Conservation (phyloP, 2,888 invertebrate species). For the Sipha maydis region DNA sequence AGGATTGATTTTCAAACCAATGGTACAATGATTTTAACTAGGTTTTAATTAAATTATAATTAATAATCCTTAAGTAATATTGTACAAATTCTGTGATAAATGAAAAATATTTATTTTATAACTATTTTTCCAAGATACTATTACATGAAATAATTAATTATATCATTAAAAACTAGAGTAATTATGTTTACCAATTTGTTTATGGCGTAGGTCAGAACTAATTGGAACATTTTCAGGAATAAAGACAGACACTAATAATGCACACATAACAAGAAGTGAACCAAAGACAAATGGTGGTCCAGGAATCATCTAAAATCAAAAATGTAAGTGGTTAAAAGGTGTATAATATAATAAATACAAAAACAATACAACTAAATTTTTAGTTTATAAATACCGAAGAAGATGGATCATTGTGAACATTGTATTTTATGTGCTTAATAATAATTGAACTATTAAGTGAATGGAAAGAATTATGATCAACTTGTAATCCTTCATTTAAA, state of each 20-base stretch:
- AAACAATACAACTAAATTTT: background rate
- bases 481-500: conserved; percentile 74
- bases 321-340: background rate
- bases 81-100: too few relatives aligned
- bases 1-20: too few relatives aligned
- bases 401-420: conserved; percentile 45
- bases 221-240: conserved; percentile 75
- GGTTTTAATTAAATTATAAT: too few relatives aligned
- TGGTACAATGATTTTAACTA: too few relatives aligned
- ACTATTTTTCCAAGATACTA: too few relatives aligned
- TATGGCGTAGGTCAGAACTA: conserved; percentile 27
- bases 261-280: conserved; percentile 94
- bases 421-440: conserved; percentile 51
- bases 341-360: background rate
- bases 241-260: conserved; percentile 90
- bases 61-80: too few relatives aligned
- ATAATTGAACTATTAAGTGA: conserved; percentile 36
- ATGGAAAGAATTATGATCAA: conserved; percentile 35
- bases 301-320: conserved; percentile 79
- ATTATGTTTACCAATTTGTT: conserved; percentile 49
- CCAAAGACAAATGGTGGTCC: conserved; percentile 99
- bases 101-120: too few relatives aligned
- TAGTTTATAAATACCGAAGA: conserved; percentile 43
- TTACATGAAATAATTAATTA: too few relatives aligned
- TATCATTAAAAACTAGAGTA: background rate